phyloP scores from a whole-genome alignment of 1,140 invertebrate genomes.

The Atopsyche davidsoni region DNA sequence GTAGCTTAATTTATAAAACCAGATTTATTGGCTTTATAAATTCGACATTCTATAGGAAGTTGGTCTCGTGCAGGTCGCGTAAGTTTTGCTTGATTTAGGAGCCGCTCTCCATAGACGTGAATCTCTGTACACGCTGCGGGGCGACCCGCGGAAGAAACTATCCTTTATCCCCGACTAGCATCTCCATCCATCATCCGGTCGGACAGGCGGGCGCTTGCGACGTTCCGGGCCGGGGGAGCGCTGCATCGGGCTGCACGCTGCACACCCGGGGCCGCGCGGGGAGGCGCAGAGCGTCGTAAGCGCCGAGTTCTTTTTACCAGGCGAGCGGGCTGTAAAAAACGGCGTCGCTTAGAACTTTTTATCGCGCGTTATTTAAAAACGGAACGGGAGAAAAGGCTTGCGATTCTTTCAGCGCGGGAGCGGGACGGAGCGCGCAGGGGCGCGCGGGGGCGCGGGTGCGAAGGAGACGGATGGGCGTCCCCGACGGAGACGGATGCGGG shows the following conservation, averaged over 20 bases:
- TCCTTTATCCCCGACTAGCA: slow-evolving; percentile 31
- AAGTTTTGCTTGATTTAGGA: neutral
- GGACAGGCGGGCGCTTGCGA: slow-evolving; percentile 21
- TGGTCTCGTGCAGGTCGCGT: neutral
- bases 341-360: slow-evolving; percentile 26
- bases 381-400: slow-evolving; percentile 17
- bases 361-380: slow-evolving; percentile 25
- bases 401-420: slow-evolving; percentile 1
- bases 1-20: no score
- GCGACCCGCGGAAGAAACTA: slow-evolving; percentile 28
- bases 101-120: neutral
- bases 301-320: slow-evolving; percentile 24
- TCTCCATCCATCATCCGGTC: slow-evolving; percentile 31
- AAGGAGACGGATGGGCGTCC: neutral
- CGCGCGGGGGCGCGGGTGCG: neutral
- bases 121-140: slow-evolving; percentile 12
- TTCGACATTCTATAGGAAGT: neutral
- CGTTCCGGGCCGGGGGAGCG: neutral
- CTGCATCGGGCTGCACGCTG: slow-evolving; percentile 17
- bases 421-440: neutral
- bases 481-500: slow-evolving; percentile 6
- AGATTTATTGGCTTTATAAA: slow-evolving; percentile 1
- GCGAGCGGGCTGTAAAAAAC: slow-evolving; percentile 21
- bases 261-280: slow-evolving; percentile 10
- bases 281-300: slow-evolving; percentile 13